Percentiles rank a stretch among this genome's conserved stretches.
Evolutionary conservation across 2,797 vertebrate species (phyloP).

Genomic region (Lophius americanus): DNA sequence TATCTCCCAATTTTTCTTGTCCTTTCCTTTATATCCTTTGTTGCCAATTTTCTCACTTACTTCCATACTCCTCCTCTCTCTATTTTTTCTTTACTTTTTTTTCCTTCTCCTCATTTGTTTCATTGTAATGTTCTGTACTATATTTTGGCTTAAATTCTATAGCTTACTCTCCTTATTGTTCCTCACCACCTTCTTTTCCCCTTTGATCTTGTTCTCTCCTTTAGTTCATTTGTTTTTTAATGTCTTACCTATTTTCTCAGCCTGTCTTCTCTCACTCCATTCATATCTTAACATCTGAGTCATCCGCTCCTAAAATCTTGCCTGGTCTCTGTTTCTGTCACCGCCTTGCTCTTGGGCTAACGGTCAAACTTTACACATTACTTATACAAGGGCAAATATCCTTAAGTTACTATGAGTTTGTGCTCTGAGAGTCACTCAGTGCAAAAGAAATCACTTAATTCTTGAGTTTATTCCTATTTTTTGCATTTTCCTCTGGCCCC

Average conservation of each 20-base stretch:
- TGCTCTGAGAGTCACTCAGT: not conserved
- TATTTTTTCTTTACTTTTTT: not conserved
- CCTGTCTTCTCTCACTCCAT: not conserved
- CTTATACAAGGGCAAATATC: not conserved
- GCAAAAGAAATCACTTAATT: slow-evolving; percentile 1
- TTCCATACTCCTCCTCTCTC: not conserved
- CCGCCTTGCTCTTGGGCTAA: slow-evolving; percentile 8
- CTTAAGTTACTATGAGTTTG: slow-evolving; percentile 12
- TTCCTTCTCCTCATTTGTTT: not conserved
- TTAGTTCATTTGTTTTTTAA: no score
- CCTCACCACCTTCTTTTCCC: no score
- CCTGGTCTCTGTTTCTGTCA: slow-evolving; percentile 5
- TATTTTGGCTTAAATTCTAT: not conserved
- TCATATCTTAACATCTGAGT: not conserved
- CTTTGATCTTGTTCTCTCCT: not conserved
- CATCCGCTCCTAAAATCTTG: not conserved
- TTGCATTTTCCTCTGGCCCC: slow-evolving; percentile 26
- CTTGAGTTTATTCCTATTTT: not conserved
- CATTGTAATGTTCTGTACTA: not conserved
- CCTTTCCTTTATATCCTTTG: accelerated
- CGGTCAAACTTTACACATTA: slow-evolving; percentile 18
- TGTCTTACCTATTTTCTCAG: not conserved
- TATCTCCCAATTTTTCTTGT: not conserved
- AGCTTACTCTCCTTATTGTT: not conserved
- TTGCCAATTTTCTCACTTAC: not conserved